Evolutionary conservation across 2,888 invertebrate genomes (phyloP).

Genomic region (Epicampocera succincta): DNA sequence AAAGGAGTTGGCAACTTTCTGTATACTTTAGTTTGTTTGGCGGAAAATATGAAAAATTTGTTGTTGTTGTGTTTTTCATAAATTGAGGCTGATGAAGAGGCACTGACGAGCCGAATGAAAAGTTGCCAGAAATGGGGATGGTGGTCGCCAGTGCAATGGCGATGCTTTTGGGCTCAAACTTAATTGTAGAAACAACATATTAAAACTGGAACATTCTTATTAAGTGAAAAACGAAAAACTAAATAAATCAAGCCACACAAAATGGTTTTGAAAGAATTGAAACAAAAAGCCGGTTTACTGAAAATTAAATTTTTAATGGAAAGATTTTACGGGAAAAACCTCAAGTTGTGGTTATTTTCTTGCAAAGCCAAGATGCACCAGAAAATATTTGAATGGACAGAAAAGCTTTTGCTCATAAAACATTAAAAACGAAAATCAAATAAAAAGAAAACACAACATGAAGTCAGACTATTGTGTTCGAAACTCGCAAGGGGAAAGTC

Average conservation of each 20-base stretch:
- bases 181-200: constrained; percentile 53
- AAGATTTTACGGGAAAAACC: constrained; percentile 7
- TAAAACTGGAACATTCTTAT: constrained; percentile 47
- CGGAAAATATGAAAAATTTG: constrained; percentile 12
- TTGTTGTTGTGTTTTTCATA: constrained; percentile 37
- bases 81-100: constrained; percentile 48
- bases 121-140: neutral
- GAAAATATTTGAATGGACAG: neutral
- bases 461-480: neutral
- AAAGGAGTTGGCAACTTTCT: constrained; percentile 47
- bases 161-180: constrained; percentile 63
- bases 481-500: neutral
- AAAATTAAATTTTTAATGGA: constrained; percentile 37
- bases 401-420: no score
- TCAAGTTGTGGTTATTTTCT: neutral
- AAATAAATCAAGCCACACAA: constrained; percentile 3
- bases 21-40: constrained; percentile 42
- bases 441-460: neutral
- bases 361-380: neutral
- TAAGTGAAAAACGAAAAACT: neutral
- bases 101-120: neutral
- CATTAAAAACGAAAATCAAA: neutral
- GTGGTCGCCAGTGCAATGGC: constrained; percentile 1
- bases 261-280: neutral
- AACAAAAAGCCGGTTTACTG: constrained; percentile 18